Conservation (phyloP, 2,113 vertebrate species). For the Muntiacus muntjak region DNA sequence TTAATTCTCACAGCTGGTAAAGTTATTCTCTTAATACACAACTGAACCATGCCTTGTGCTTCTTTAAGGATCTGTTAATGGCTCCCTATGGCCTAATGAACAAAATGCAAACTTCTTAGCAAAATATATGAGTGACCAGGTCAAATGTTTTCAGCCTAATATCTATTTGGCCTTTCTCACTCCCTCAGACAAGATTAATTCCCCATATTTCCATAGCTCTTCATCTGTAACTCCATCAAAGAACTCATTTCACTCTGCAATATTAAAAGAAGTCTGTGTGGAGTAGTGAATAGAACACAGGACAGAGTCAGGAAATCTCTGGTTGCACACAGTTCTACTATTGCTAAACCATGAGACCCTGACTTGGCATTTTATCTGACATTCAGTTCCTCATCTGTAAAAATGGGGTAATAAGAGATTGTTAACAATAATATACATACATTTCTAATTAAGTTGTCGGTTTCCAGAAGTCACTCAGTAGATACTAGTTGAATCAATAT, state of each 20-base stretch:
- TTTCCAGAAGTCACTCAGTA: not conserved
- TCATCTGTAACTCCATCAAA: slow-evolving; percentile 17
- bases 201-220: slow-evolving; percentile 17
- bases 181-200: not conserved
- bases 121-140: slow-evolving; percentile 41
- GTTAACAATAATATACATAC: not conserved
- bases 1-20: slow-evolving; percentile 54
- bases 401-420: not conserved
- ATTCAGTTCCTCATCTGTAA: not conserved
- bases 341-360: not conserved
- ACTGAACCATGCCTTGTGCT: slow-evolving; percentile 18
- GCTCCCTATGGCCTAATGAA: slow-evolving; percentile 57
- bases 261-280: not conserved
- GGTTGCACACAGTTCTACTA: not conserved
- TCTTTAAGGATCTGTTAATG: slow-evolving; percentile 66
- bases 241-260: not conserved
- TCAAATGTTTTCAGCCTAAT: slow-evolving; percentile 48
- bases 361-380: not conserved
- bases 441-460: not conserved
- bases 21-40: slow-evolving; percentile 48
- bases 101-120: slow-evolving; percentile 45
- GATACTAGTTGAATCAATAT: not conserved
- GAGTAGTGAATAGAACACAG: not conserved
- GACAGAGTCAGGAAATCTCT: not conserved
- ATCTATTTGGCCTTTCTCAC: not conserved